These are phyloP conservation scores for Achatina immaculata DNA, from an alignment of 1,140 invertebrate genomes.

Conservation along the genomic window DNA sequence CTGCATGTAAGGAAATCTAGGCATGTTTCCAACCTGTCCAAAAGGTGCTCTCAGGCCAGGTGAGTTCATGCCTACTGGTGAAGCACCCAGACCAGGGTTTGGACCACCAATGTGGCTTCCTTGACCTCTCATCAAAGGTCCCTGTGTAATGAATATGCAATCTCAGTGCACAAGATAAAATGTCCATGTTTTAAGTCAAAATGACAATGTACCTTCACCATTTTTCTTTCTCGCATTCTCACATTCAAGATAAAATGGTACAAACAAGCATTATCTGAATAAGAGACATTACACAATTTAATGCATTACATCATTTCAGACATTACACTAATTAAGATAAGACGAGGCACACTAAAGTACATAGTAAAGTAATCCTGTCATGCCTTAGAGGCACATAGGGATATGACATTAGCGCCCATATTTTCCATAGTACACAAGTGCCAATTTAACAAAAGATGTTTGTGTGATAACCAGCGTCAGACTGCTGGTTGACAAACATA, in stretches of 20 bases:
- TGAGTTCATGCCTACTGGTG: slow-evolving; percentile 8
- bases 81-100: neutral
- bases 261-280: neutral
- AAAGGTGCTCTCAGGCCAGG: slow-evolving; percentile 18
- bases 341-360: too few species aligned
- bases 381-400: too few species aligned
- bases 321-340: neutral
- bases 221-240: too few species aligned
- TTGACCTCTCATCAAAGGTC: slow-evolving; percentile 22
- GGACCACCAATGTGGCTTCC: slow-evolving; percentile 12
- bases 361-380: too few species aligned
- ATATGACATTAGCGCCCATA: too few species aligned
- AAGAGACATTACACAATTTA: neutral
- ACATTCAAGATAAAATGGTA: neutral
- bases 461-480: too few species aligned
- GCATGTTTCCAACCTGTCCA: slow-evolving; percentile 18
- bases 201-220: too few species aligned
- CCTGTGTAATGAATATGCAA: neutral
- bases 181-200: neutral
- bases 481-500: too few species aligned
- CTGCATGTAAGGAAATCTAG: neutral
- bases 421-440: too few species aligned
- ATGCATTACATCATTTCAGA: neutral
- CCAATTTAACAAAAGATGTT: too few species aligned
- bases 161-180: neutral